Evolutionary conservation across 1,140 invertebrate genomes (phyloP), one percentile per base, ranked within the genome.

Genomic region (Coenobita brevimanus): DNA sequence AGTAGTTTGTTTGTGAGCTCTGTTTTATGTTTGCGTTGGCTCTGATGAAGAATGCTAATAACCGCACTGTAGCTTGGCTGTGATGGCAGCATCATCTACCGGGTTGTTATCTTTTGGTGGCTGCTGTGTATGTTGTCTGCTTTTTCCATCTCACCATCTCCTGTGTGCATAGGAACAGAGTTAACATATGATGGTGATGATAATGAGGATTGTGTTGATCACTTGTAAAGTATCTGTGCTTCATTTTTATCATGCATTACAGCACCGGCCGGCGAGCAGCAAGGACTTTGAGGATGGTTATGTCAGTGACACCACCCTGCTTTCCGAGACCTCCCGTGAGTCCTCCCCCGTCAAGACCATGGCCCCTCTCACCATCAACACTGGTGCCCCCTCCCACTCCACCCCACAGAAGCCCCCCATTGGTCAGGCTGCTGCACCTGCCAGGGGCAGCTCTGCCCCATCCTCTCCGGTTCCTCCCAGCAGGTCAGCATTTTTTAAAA

Each of bases 271-370:
- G 41, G 41, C 43, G 36, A 89, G 78, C 69, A 89, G 30, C 30
- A 83, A 78, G 75, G 90, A 89, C 33, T 83, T 75, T 43, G 91
- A 91, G 89, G 95, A 96, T 90, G 95, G 96, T 4, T 96, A 96
- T 91, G 95, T 95, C 1, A 96, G 95, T 91, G 96, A 96, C 91
- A 96, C 95, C 1, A 96, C 95, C 8, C 94, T 96, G 1, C 95
- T 96, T 17, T 93, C 76, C 76, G 90, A 91, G 0, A 93, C 93
- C 91, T 91, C 92, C 3, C 90, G 91, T 0, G 93, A 92, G 89
- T 88, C 91, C 6, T 90, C 92, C 21, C 91, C 91, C 8, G 90
- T 89, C 41, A 92, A 87, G 94, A 95, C 88, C 27, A 64, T 89
- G 62, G 67, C 95, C 60, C 95, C 95, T 2, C 92, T 95, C 13